These are phyloP conservation scores for Brachyopa scutellaris DNA, from an alignment of 2,888 invertebrate species.

Conservation along the genomic window DNA sequence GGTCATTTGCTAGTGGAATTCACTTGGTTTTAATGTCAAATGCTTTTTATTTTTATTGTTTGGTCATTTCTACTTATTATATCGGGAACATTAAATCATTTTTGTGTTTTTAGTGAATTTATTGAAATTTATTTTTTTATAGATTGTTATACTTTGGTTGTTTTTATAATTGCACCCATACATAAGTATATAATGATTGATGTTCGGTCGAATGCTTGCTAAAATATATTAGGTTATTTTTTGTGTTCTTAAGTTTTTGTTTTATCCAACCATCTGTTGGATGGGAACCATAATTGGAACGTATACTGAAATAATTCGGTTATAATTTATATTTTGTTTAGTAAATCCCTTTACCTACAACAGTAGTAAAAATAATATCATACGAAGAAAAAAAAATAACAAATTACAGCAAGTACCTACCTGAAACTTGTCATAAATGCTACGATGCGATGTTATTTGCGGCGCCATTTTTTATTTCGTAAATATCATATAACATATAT, in stretches of 20 bases:
- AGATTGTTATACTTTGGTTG: not conserved
- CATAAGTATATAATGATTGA: too few relatives aligned
- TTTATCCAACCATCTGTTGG: not conserved
- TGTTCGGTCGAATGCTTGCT: slow-evolving; percentile 43
- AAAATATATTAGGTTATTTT: not conserved
- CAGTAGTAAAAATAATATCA: not conserved
- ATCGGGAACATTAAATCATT: slow-evolving; percentile 23
- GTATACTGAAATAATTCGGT: too few relatives aligned
- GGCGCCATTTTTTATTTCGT: too few relatives aligned
- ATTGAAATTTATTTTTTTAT: not conserved
- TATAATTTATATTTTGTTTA: too few relatives aligned
- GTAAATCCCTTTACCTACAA: too few relatives aligned
- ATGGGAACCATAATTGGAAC: not conserved
- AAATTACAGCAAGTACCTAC: too few relatives aligned
- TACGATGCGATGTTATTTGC: too few relatives aligned
- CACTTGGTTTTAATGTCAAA: slow-evolving; percentile 26
- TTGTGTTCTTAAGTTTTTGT: not conserved
- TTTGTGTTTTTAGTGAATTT: slow-evolving; percentile 11
- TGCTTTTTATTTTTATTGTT: slow-evolving; percentile 29
- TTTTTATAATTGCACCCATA: slow-evolving; percentile 19
- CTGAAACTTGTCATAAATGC: too few relatives aligned
- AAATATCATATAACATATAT: not conserved
- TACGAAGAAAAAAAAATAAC: not conserved
- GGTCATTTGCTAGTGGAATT: slow-evolving; percentile 48
- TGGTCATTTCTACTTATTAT: slow-evolving; percentile 14